Evolutionary conservation across 2,888 invertebrate species (phyloP), one percentile per base, ranked within the genome.

Genomic region (Dolomedes plantarius): DNA sequence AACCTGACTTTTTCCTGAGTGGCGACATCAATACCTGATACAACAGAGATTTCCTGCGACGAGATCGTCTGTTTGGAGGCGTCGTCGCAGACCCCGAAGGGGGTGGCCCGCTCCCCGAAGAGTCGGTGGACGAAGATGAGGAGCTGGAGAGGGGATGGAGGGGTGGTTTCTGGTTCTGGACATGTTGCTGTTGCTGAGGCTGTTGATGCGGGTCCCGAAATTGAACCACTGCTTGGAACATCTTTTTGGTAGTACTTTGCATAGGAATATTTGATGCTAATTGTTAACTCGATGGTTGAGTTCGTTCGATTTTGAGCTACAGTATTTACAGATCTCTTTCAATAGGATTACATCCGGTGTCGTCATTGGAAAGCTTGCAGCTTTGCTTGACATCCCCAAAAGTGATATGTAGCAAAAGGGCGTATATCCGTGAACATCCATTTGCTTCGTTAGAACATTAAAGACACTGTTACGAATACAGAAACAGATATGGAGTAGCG

Each of bases 11-110:
- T 32, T 74, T 87, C 65, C 80, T 46, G 29, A 87, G 32, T 16
- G 87, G 87, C 1, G 87, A 87, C 78, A 87, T 80, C 27, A 87
- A 56, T 41, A 87, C 87, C 68, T 87, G 87, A 41, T 87, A 87
- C 7, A 87, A 64, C 7, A 87, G 83, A 36, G 87, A 87, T 41
- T 80, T 82, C 13, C 79, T 27, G 5, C 87, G 32, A 7, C 83
- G 71, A 29, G 87, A 83, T 5, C 87, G 74, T 1, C 83, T 64
- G 19, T 75, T 83, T 13, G 87, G 82, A 9, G 79, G 78, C 64
- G 83, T 79, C 23, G 87, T 73, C 19, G 87, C 69, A 23, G 73
- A 36, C n/a, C 79, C 79, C 2, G 78, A 69, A 9, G 67, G 62
- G 11, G 46, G 39, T 16, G 32, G 56, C 0, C 80, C 80, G 19